Evolutionary conservation across 2,888 invertebrate genomes (phyloP), one percentile per base, ranked within the genome.

Genomic region (Drosophila mettleri): DNA sequence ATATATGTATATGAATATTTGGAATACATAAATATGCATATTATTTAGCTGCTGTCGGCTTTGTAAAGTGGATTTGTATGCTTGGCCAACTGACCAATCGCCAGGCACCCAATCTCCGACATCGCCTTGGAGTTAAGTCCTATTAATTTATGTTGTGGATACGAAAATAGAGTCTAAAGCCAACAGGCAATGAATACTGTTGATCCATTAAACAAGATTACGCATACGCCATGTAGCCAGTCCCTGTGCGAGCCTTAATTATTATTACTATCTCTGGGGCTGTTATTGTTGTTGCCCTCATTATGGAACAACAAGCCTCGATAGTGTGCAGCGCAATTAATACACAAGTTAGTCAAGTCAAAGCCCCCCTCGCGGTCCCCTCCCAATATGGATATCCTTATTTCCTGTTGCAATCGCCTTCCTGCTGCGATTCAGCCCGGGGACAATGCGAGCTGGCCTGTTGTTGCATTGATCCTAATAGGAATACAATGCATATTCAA

Each of bases 151-250:
- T 86, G 83, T 66, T 72, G 34, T 51, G 68, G 59, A 72, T 71
- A 60, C 55, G 49, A 79, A 85, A 79, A 65, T 82, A 70, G 77
- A 45, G 27, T 18, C 68, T 72, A 67, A 57, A 53, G 63, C 62
- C 49, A 55, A 31, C 61, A 68, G 31, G 41, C 64, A 67, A 51
- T 70, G 64, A 70, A 65, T 63, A 72, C 74, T 67, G 71, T 71
- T 74, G 73, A 86, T 77, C 61, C 78, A 71, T 79, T 83, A 66
- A 86, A 68, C 67, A 68, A 70, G 88, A 84, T 88, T 84, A 88
- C 70, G 70, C 55, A 86, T 84, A 83, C 86, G 83, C 72, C 65
- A 58, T 38, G 64, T 52, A 36, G 24, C 1, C 41, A 22, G 9
- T 18, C 12, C 16, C 20, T 22, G 18, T 22, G 20, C 7, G 53